These are phyloP conservation scores for Acromyrmex heyeri DNA, from an alignment of 1,140 invertebrate species.

Conservation along the genomic window DNA sequence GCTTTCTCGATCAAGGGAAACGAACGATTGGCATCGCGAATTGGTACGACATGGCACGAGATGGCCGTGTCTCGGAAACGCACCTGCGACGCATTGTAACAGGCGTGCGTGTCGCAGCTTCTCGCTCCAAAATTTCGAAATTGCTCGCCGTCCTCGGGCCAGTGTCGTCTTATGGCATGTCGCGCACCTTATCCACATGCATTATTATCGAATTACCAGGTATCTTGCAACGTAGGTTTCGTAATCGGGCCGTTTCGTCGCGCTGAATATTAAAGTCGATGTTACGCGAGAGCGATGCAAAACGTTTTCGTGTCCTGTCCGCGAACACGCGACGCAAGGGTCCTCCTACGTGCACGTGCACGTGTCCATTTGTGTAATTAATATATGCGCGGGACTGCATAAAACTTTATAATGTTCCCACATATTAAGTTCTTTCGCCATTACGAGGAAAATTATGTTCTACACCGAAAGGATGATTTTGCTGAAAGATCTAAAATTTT, in stretches of 20 bases:
- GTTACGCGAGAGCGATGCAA: slow-evolving; percentile 68
- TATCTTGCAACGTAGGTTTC: slow-evolving; percentile 72
- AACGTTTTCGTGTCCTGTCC: slow-evolving; percentile 33
- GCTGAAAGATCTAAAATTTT: too few species aligned
- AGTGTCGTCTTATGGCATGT: slow-evolving; percentile 42
- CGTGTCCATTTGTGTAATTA: slow-evolving; percentile 29
- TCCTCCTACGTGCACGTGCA: slow-evolving; percentile 20
- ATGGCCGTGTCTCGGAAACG: slow-evolving; percentile 2
- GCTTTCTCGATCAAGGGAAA: slow-evolving; percentile 39
- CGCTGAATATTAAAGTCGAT: slow-evolving; percentile 76
- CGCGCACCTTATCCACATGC: slow-evolving; percentile 64
- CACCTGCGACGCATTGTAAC: slow-evolving; percentile 41
- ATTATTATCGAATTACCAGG: slow-evolving; percentile 79
- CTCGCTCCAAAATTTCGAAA: slow-evolving; percentile 69
- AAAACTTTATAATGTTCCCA: slow-evolving; percentile 2
- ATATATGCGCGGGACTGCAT: background rate
- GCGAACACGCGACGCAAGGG: slow-evolving; percentile 19
- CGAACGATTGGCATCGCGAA: background rate
- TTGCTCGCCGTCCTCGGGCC: slow-evolving; percentile 41
- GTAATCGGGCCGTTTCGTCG: slow-evolving; percentile 71
- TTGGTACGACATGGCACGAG: background rate
- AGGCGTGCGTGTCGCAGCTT: slow-evolving; percentile 26
- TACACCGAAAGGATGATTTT: too few species aligned
- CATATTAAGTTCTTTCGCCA: slow-evolving; percentile 20
- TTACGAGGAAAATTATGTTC: background rate